Percentiles rank a stretch among this genome's conserved stretches.
These are phyloP conservation scores for Lasioglossum vierecki DNA, from an alignment of 2,888 invertebrate genomes.

Conservation along the genomic window DNA sequence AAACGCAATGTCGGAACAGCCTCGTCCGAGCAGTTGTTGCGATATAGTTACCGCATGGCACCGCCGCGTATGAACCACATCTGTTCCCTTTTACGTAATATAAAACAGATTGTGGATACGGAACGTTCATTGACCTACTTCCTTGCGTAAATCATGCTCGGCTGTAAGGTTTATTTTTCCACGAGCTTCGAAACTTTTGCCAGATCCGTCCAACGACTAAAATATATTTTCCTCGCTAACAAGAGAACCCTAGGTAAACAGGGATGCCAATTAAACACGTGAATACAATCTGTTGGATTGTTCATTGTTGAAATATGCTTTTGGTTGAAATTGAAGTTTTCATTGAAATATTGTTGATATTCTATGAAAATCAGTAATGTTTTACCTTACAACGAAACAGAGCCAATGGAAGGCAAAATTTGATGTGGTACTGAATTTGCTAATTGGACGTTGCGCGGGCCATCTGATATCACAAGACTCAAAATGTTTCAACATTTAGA, in stretches of 20 bases:
- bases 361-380: neutral
- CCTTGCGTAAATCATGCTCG: neutral
- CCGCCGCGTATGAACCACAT: neutral
- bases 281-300: neutral
- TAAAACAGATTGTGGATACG: neutral
- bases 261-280: neutral
- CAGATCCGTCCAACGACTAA: neutral
- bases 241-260: neutral
- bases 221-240: constrained; percentile 5
- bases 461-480: neutral
- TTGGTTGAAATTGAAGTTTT: too few species aligned
- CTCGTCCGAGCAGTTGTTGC: neutral
- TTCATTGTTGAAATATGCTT: too few species aligned
- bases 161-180: neutral
- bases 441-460: neutral
- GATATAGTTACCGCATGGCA: neutral
- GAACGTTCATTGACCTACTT: constrained; percentile 35
- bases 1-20: neutral
- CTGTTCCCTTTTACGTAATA: neutral
- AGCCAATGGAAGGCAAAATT: neutral
- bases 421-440: neutral
- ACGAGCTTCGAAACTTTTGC: neutral
- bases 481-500: neutral
- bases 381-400: neutral
- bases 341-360: neutral